phyloP scores from a whole-genome alignment of 2,797 vertebrate species.

The Tapirus indicus region DNA sequence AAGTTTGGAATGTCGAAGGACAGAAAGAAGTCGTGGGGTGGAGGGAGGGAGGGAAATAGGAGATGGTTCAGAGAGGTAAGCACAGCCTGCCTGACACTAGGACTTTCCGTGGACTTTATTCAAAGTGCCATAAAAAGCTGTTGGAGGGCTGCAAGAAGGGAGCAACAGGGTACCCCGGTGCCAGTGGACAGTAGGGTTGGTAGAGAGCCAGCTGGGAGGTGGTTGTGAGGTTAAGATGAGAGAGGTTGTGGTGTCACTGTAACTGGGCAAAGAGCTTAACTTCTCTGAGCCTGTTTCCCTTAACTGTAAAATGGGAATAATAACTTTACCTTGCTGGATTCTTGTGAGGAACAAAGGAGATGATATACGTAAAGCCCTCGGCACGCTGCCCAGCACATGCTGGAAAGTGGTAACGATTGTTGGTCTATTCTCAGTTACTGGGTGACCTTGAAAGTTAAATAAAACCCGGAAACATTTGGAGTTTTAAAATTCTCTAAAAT shows the following conservation, averaged over 20 bases:
- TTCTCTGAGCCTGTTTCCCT: not conserved
- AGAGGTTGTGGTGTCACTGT: not conserved
- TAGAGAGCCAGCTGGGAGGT: not conserved
- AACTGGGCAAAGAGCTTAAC: not conserved
- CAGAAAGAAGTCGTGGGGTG: not conserved
- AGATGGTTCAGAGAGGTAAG: not conserved
- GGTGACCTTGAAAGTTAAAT: conserved; percentile 19
- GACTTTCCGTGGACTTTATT: not conserved
- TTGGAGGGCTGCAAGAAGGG: not conserved
- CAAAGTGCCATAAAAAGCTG: not conserved
- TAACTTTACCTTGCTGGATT: not conserved
- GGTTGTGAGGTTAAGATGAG: not conserved
- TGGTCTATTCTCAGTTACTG: not conserved
- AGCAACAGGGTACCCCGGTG: not conserved
- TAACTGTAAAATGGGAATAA: not conserved
- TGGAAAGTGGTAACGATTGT: not conserved
- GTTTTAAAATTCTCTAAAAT: not conserved
- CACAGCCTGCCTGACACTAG: no score
- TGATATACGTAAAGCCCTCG: not conserved
- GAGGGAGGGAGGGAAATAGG: not conserved
- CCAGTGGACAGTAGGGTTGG: not conserved
- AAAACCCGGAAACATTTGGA: not conserved
- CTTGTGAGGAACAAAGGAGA: not conserved
- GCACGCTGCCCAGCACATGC: not conserved
- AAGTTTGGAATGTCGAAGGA: not conserved